A percentile compares a stretch with the other conserved stretches of the same genome.
Conservation (phyloP, 2,113 vertebrate genomes). For the Rhinolophus sinicus region DNA sequence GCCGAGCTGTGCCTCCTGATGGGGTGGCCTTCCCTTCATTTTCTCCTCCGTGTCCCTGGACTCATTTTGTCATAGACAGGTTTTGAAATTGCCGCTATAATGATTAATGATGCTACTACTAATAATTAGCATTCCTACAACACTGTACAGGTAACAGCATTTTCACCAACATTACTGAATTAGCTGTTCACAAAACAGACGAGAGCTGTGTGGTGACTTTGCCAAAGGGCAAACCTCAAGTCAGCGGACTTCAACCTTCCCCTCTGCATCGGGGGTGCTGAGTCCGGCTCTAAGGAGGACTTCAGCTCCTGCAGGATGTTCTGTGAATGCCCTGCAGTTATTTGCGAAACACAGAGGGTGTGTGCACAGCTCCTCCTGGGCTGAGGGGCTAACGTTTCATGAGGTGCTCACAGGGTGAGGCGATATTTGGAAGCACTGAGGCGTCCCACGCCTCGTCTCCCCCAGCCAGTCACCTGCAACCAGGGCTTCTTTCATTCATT, state of each 20-base stretch:
- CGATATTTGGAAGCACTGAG: neutral
- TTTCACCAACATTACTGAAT: neutral
- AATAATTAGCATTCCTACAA: neutral
- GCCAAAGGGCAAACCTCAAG: too few species aligned
- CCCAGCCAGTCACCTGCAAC: accelerated
- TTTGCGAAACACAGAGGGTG: neutral
- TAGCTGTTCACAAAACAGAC: accelerated
- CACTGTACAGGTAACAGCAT: neutral
- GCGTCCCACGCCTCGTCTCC: too few species aligned
- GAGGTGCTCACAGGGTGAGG: neutral
- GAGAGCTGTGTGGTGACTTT: neutral
- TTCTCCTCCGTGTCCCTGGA: accelerated
- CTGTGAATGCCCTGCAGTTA: neutral
- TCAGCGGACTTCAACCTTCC: accelerated
- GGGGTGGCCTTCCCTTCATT: neutral
- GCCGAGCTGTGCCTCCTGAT: neutral
- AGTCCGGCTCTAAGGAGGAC: neutral
- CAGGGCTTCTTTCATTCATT: neutral
- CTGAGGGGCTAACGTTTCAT: accelerated
- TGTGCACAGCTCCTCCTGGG: accelerated
- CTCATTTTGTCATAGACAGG: neutral
- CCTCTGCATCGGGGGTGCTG: neutral
- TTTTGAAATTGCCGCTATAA: neutral
- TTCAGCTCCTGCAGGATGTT: neutral
- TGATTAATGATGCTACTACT: neutral